These are phyloP conservation scores for Crotophaga sulcirostris DNA, from an alignment of 2,113 vertebrate species.

Conservation along the genomic window DNA sequence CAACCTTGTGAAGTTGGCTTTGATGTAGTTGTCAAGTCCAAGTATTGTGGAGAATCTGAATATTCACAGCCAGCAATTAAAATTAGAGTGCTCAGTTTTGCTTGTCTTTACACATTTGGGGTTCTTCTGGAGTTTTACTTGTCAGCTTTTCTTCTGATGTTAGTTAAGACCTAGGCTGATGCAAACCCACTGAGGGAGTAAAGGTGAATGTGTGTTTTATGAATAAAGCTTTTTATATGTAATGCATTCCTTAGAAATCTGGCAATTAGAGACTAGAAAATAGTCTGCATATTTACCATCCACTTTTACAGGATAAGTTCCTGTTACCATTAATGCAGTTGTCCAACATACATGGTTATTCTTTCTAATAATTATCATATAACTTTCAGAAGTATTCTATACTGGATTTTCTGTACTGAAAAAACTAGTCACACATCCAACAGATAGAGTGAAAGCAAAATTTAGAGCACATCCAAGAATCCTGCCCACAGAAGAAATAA, in stretches of 20 bases:
- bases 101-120: neutral
- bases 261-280: neutral
- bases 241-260: neutral
- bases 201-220: neutral
- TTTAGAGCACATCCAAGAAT: neutral
- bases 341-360: neutral
- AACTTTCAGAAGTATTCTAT: neutral
- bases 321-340: neutral
- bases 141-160: neutral
- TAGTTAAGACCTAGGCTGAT: neutral
- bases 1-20: neutral
- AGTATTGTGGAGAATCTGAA: neutral
- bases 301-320: neutral
- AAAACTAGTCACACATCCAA: neutral
- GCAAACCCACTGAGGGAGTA: neutral
- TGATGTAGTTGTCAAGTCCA: neutral
- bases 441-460: neutral
- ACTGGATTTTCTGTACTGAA: neutral
- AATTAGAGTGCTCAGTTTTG: neutral
- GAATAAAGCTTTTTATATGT: neutral
- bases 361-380: neutral
- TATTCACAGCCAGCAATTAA: neutral
- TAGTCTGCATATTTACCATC: neutral
- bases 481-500: neutral
- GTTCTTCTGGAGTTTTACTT: neutral